phyloP scores from a whole-genome alignment of 2,113 vertebrate genomes.

The Charadrius vociferus region DNA sequence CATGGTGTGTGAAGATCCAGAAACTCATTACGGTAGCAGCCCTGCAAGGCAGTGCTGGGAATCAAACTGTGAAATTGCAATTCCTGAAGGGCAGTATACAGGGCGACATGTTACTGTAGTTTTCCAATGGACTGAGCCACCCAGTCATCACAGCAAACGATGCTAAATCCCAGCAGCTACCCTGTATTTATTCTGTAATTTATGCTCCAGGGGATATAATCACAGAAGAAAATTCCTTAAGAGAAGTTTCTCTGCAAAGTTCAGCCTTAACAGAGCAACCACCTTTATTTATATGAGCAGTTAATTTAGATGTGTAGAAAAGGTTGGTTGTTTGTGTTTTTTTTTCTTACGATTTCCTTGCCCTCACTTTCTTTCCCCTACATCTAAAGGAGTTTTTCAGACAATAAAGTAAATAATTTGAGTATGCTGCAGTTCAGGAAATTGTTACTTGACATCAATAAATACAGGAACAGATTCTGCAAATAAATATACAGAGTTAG shows the following conservation, averaged over 20 bases:
- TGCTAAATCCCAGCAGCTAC: constrained; percentile 15
- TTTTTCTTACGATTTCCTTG: background rate
- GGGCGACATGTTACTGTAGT: background rate
- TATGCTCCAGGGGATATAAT: constrained; percentile 29
- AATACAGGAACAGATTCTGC: background rate
- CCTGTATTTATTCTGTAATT: constrained; percentile 1
- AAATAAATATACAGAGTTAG: background rate
- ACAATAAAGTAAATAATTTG: background rate
- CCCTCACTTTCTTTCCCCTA: background rate
- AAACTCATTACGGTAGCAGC: constrained; percentile 61
- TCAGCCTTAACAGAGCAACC: background rate
- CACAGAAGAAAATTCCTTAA: constrained; percentile 2
- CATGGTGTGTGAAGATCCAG: constrained; percentile 17
- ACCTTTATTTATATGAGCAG: background rate
- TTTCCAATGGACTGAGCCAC: constrained; percentile 35
- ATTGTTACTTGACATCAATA: background rate
- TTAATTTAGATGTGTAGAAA: background rate
- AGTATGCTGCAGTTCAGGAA: background rate
- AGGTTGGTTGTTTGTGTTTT: background rate
- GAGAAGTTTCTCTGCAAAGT: background rate
- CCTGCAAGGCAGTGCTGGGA: constrained; percentile 52
- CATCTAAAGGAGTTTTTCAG: background rate
- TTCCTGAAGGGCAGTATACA: constrained; percentile 17
- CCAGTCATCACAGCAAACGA: constrained; percentile 19
- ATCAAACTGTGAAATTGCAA: constrained; percentile 74